These are phyloP conservation scores for Volucella inanis DNA, from an alignment of 2,888 invertebrate genomes.

Conservation along the genomic window DNA sequence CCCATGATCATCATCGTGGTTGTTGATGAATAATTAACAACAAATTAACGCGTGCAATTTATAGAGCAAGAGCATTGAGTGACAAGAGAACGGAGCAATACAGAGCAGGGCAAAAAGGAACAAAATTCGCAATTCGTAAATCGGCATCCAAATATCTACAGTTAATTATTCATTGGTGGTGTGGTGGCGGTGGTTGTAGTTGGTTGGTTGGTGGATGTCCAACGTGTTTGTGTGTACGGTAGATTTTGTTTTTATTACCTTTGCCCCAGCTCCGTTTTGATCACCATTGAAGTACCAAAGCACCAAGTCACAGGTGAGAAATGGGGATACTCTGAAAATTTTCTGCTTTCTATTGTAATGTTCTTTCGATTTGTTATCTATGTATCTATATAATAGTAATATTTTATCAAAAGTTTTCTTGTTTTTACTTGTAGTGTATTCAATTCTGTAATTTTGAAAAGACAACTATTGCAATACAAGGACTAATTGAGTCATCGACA, in stretches of 20 bases:
- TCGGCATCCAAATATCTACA: slow-evolving; percentile 24
- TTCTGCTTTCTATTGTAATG: neutral
- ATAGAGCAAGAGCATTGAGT: slow-evolving; percentile 7
- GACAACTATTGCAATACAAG: too few species aligned
- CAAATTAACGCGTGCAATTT: slow-evolving; percentile 48
- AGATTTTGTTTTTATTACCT: slow-evolving; percentile 29
- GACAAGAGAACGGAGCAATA: neutral
- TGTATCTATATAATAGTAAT: too few species aligned
- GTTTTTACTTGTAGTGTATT: slow-evolving; percentile 9
- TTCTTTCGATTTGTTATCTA: neutral
- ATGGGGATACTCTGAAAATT: neutral
- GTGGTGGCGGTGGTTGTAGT: neutral
- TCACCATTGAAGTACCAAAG: too few species aligned
- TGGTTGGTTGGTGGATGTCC: neutral
- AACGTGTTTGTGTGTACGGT: neutral
- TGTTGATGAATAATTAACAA: slow-evolving; percentile 38
- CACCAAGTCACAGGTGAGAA: slow-evolving; percentile 25
- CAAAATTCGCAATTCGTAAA: slow-evolving; percentile 24
- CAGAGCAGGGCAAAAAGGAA: neutral
- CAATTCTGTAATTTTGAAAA: neutral
- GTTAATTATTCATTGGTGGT: slow-evolving; percentile 40
- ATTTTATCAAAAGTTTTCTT: neutral
- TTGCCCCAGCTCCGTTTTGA: neutral
- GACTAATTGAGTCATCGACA: too few species aligned
- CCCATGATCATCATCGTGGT: slow-evolving; percentile 6